A percentile compares a stretch with the other conserved stretches of the same genome.
These are phyloP conservation scores for Beris morrisii DNA, from an alignment of 2,888 invertebrate genomes.

Conservation along the genomic window DNA sequence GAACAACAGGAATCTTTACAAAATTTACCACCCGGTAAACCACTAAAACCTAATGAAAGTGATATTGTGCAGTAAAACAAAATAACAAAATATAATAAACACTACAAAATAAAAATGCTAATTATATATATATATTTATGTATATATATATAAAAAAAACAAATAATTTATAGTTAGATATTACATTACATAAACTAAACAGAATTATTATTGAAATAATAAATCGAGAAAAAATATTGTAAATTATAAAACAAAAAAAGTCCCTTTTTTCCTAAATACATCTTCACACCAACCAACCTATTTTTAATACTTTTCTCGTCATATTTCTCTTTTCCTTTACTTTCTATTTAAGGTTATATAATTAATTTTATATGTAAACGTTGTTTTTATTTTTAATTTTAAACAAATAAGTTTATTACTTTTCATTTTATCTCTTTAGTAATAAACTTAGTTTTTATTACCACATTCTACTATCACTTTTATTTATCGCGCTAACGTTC, in stretches of 20 bases:
- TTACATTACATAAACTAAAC: conserved; percentile 6
- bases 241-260: too few relatives aligned
- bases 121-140: conserved; percentile 11
- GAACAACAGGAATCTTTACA: conserved; percentile 61
- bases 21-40: conserved; percentile 37
- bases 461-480: too few relatives aligned
- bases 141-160: conserved; percentile 14
- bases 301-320: too few relatives aligned
- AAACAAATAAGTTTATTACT: conserved; percentile 20
- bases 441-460: too few relatives aligned
- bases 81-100: conserved; percentile 5
- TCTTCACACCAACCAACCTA: too few relatives aligned
- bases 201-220: conserved; percentile 17
- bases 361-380: too few relatives aligned
- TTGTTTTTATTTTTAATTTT: too few relatives aligned
- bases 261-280: too few relatives aligned
- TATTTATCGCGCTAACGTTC: too few relatives aligned
- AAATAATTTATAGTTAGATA: conserved; percentile 24
- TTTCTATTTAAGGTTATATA: too few relatives aligned
- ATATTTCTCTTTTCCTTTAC: too few relatives aligned
- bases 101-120: conserved; percentile 13
- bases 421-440: conserved; percentile 21
- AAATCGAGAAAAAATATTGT: background rate
- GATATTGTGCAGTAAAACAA: conserved; percentile 35
- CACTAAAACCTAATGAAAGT: conserved; percentile 35